Conservation (phyloP, 2,888 invertebrate species). For the Hypolimnas misippus region DNA sequence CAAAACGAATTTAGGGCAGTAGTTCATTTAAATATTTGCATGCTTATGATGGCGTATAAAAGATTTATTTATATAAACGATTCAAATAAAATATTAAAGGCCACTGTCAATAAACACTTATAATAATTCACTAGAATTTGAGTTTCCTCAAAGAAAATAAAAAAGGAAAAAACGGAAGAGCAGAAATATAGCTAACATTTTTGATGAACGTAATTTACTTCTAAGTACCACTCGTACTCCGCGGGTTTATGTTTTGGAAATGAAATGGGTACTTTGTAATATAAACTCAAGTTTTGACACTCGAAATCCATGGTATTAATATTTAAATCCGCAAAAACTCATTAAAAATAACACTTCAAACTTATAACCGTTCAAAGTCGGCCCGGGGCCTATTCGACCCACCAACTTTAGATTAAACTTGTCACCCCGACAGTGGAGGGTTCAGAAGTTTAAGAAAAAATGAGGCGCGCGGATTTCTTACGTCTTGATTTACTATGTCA, state of each 20-base stretch:
- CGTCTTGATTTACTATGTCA: constrained; percentile 7
- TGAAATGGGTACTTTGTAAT: constrained; percentile 41
- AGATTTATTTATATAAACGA: background rate
- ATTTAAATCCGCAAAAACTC: constrained; percentile 70
- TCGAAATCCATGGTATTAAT: constrained; percentile 63
- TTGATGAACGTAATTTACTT: constrained; percentile 13
- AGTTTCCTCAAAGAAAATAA: background rate
- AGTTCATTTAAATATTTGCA: constrained; percentile 23
- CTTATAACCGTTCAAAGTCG: constrained; percentile 69
- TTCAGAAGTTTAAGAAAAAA: constrained; percentile 47
- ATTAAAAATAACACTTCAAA: constrained; percentile 79
- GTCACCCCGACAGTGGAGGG: constrained; percentile 61
- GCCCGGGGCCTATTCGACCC: constrained; percentile 61
- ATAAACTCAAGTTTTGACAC: constrained; percentile 35
- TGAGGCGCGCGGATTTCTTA: constrained; percentile 22
- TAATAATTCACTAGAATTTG: background rate
- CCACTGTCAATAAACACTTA: background rate
- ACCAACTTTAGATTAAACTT: constrained; percentile 78
- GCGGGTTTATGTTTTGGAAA: constrained; percentile 32
- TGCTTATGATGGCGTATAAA: constrained; percentile 7
- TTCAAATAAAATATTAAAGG: background rate
- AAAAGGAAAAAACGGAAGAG: background rate
- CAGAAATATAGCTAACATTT: background rate
- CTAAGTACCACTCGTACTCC: constrained; percentile 17
- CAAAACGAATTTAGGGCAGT: constrained; percentile 24